phyloP scores from a whole-genome alignment of 2,113 vertebrate species.

The Capricornis sumatraensis region DNA sequence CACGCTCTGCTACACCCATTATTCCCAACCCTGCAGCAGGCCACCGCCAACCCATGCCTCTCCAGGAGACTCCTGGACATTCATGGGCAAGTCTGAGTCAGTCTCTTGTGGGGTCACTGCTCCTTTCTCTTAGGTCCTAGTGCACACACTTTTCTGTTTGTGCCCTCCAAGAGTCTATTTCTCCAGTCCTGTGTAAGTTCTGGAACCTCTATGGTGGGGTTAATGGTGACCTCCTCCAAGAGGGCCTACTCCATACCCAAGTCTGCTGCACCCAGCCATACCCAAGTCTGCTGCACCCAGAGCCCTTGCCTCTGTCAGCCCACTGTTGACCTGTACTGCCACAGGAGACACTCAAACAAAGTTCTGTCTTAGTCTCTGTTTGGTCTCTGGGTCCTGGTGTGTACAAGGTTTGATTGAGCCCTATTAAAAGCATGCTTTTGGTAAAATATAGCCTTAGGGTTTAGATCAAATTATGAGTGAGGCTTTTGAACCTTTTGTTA shows the following conservation, averaged over 20 bases:
- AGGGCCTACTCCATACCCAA: not conserved
- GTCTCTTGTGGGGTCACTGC: not conserved
- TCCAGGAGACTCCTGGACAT: not conserved
- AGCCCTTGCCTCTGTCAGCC: not conserved
- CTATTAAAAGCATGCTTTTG: not conserved
- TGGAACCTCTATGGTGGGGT: not conserved
- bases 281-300: not conserved
- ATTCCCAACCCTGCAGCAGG: not conserved
- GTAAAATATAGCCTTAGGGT: not conserved
- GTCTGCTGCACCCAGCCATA: not conserved
- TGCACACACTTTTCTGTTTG: not conserved
- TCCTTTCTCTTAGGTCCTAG: not conserved
- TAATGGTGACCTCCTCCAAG: not conserved
- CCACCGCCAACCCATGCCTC: rapidly evolving
- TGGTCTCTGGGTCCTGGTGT: not conserved
- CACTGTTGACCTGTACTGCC: not conserved
- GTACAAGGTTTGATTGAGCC: not conserved
- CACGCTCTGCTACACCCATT: not conserved
- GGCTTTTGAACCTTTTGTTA: not conserved
- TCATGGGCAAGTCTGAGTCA: not conserved
- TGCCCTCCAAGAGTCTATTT: not conserved
- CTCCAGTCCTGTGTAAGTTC: not conserved
- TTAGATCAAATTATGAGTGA: not conserved
- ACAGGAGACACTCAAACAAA: not conserved
- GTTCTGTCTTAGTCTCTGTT: not conserved